Conservation (phyloP, 1,140 invertebrate species). For the Notospermus geniculatus region DNA sequence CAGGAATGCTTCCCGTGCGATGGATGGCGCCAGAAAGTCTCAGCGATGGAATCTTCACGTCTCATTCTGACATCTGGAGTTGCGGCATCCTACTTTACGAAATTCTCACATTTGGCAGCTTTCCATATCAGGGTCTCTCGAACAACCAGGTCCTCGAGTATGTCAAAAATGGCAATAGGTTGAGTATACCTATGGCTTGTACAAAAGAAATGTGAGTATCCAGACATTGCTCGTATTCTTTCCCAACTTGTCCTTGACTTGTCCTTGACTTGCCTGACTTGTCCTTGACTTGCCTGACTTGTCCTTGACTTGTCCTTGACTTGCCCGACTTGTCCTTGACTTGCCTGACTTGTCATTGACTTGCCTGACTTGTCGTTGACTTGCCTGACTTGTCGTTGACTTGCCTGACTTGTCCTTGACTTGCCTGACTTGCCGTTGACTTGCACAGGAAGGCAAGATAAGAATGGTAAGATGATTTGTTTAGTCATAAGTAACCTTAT, state of each 20-base stretch:
- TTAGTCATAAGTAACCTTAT: conserved; percentile 7
- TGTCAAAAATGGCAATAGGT: conserved; percentile 72
- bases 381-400: too few relatives aligned
- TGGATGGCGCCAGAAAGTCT: conserved; percentile 95
- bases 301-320: too few relatives aligned
- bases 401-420: too few relatives aligned
- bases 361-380: too few relatives aligned
- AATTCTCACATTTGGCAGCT: conserved; percentile 69
- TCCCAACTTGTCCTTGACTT: conserved; percentile 2
- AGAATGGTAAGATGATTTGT: background rate
- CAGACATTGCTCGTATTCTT: background rate
- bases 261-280: too few relatives aligned
- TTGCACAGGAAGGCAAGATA: background rate
- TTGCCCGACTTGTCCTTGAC: too few relatives aligned
- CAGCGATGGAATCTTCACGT: conserved; percentile 82
- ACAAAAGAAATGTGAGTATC: conserved; percentile 74
- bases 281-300: too few relatives aligned
- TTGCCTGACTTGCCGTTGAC: too few relatives aligned
- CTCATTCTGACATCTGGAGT: conserved; percentile 91
- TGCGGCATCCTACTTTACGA: conserved; percentile 91
- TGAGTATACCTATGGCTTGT: conserved; percentile 71
- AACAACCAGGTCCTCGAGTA: conserved; percentile 81
- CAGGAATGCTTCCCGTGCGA: conserved; percentile 67
- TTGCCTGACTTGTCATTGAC: too few relatives aligned
- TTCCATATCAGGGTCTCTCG: conserved; percentile 80